phyloP scores from a whole-genome alignment of 2,888 invertebrate species.

The Drosophila recens region DNA sequence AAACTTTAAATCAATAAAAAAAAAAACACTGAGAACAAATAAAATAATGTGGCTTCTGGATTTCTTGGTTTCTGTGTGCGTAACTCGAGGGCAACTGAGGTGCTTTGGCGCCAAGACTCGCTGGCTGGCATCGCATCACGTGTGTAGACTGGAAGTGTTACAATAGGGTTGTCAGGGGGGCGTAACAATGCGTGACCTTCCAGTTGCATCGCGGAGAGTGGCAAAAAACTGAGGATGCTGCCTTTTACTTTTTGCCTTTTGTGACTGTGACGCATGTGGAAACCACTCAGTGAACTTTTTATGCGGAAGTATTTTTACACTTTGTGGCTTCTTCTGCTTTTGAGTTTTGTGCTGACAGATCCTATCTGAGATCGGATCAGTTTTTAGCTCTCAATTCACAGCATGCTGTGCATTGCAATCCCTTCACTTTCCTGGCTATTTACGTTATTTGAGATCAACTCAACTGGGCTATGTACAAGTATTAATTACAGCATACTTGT shows the following conservation, averaged over 20 bases:
- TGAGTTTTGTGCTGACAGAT: conserved; percentile 10
- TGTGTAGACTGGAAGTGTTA: conserved; percentile 60
- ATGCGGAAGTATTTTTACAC: conserved; percentile 38
- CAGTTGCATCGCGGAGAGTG: conserved; percentile 18
- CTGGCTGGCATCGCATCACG: conserved; percentile 2
- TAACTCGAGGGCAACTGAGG: conserved; percentile 51
- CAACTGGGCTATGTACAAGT: conserved; percentile 29
- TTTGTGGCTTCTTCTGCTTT: conserved; percentile 20
- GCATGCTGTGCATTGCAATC: conserved; percentile 19
- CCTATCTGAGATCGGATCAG: conserved; percentile 36
- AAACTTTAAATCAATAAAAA: conserved; percentile 41
- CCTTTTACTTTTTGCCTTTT: conserved; percentile 49
- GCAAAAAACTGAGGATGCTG: conserved; percentile 17
- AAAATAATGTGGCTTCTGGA: conserved; percentile 50
- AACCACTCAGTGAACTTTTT: background rate
- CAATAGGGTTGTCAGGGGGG: conserved; percentile 45
- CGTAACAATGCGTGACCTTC: conserved; percentile 45
- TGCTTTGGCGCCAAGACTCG: conserved; percentile 58
- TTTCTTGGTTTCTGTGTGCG: conserved; percentile 34
- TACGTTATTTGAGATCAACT: conserved; percentile 47
- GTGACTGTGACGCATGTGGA: conserved; percentile 13
- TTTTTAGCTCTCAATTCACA: conserved; percentile 14
- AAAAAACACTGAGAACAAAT: conserved; percentile 67
- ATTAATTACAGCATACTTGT: conserved; percentile 42
- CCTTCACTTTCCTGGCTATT: conserved; percentile 60